Evolutionary conservation across 2,888 invertebrate species (phyloP).

Genomic region (Temnothorax ravouxi): DNA sequence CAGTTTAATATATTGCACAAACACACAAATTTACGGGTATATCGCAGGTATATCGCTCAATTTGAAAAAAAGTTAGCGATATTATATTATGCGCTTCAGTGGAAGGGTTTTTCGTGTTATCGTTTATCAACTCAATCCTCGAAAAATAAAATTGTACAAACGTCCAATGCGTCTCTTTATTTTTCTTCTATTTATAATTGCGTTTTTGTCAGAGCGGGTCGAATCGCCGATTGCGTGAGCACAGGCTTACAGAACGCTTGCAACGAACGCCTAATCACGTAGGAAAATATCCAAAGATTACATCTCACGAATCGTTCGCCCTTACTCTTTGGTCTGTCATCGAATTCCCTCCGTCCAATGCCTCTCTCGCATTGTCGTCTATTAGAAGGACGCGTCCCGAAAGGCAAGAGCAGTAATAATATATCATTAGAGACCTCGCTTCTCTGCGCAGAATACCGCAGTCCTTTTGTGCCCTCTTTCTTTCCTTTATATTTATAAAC

Average conservation of each 20-base stretch:
- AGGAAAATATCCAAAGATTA: slow-evolving; percentile 75
- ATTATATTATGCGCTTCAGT: background rate
- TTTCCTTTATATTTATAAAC: slow-evolving; percentile 10
- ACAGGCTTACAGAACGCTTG: slow-evolving; percentile 62
- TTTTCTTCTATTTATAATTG: background rate
- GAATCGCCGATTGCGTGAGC: slow-evolving; percentile 58
- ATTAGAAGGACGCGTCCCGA: slow-evolving; percentile 34
- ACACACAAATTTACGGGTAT: background rate
- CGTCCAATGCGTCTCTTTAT: background rate
- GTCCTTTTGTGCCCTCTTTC: slow-evolving; percentile 56
- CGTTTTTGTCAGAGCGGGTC: background rate
- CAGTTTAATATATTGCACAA: background rate
- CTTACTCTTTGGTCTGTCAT: slow-evolving; percentile 75
- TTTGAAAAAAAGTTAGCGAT: background rate
- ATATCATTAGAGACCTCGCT: slow-evolving; percentile 58
- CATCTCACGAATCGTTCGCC: slow-evolving; percentile 65
- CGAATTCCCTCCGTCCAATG: slow-evolving; percentile 62
- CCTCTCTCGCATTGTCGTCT: slow-evolving; percentile 35
- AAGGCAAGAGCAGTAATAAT: slow-evolving; percentile 59
- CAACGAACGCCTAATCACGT: slow-evolving; percentile 61
- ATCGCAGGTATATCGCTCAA: background rate
- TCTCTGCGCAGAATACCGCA: slow-evolving; percentile 54
- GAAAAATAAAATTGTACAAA: slow-evolving; percentile 9
- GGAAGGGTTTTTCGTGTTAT: background rate
- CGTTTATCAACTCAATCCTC: no score